Base-by-base conservation (phyloP, 2,113 vertebrate species). In the Dasypus novemcinctus region DNA sequence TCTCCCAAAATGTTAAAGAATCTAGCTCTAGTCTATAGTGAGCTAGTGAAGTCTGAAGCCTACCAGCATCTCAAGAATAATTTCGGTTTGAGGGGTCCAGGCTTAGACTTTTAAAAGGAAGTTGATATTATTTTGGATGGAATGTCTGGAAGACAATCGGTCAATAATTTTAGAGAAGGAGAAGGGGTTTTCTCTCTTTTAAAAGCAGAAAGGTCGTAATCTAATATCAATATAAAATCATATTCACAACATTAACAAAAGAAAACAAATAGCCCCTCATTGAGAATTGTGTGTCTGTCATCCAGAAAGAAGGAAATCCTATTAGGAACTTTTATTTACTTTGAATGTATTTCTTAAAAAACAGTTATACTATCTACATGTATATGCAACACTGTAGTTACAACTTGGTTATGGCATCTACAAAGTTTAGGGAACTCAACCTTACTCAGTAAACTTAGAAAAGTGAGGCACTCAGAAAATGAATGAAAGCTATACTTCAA, bases 1-100 rank as follows among this genome's bases (percentile, higher is more conserved):
- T 95, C 49, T 72, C 68, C 72, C n/a, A 88, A 79, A 91, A 88
- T n/a, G 5, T 79, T 74, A 49, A 93, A 81, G 9, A 36, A 61
- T 64, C n/a, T 66, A 33, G 18, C 25, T 75, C 38, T 59, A 33
- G 17, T 87, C 38, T 78, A 13, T 78, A 78, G 31, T 57, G 41
- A 54, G n/a, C 36, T 14, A 54, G 11, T 33, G 69, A 68, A 66
- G 25, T 52, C 49, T 78, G 68, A 79, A 87, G 54, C 25, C 18
- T 74, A 20, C 33, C 4, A 23, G 6, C 2, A 33, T 66, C 27
- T 36, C 8, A 74, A 59, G 15, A 17, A 36, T 15, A 23, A 36
- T 38, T 85, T 85, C 54, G 25, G 7, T 63, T 76, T 63, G 5
- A 74, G 61, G 75, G 29, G 15, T 33, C 66, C 66, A 80, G 9